phyloP scores from a whole-genome alignment of 2,888 invertebrate genomes.

The Micoletzkya japonica region DNA sequence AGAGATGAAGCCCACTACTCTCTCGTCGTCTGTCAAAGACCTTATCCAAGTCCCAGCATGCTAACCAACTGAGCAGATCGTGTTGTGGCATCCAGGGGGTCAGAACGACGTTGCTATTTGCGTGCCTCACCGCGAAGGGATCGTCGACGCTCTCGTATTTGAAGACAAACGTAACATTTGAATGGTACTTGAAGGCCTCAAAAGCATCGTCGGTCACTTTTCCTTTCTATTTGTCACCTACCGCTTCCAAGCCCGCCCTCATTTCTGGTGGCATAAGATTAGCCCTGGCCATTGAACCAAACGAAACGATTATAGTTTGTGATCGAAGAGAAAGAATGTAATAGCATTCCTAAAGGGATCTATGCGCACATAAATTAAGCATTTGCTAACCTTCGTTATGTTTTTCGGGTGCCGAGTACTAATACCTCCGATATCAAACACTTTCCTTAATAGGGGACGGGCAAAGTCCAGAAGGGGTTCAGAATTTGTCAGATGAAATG shows the following conservation, averaged over 20 bases:
- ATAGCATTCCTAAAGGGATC: neutral
- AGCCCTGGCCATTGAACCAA: neutral
- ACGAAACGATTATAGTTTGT: neutral
- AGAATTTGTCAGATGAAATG: neutral
- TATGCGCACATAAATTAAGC: neutral
- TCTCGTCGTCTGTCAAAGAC: neutral
- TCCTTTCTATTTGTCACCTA: neutral
- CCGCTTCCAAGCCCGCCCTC: neutral
- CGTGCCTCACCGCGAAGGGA: neutral
- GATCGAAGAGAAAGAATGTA: neutral
- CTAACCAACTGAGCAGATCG: neutral
- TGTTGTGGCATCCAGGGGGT: neutral
- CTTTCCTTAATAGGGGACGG: neutral
- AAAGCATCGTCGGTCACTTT: neutral
- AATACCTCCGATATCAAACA: neutral
- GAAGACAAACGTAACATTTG: neutral
- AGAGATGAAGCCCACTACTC: neutral
- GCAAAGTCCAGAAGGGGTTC: neutral
- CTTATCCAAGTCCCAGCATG: neutral
- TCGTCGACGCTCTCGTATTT: neutral
- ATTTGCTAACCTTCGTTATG: too few species aligned
- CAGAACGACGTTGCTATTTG: neutral
- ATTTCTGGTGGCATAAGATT: neutral
- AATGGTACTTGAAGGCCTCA: neutral
- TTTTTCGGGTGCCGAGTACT: too few species aligned